Base-by-base conservation (phyloP, 2,113 vertebrate genomes). In the Amphiprion percula region DNA sequence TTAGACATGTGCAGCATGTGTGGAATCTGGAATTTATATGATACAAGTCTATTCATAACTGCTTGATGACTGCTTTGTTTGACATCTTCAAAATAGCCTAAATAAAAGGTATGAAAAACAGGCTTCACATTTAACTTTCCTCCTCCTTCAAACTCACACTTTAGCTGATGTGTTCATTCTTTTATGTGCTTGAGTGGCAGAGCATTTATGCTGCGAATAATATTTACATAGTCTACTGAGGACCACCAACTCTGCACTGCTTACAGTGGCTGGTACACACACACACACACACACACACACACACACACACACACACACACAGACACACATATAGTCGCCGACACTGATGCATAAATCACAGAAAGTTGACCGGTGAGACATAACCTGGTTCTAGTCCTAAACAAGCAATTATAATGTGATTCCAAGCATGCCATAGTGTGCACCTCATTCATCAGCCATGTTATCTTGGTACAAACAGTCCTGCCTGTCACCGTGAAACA, bases 211-310 rank as follows among this genome's bases (percentile, higher is more conserved):
- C 79, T 77, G 61, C 1, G 11, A 68, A 85, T 87, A 91, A 91
- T 91, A 90, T 92, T 92, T 93, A 92, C 83, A 82, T 53, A 90
- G 71, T 30, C 63, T 79, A 85, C 68, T 50, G 74, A 68, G 82
- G 92, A 91, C 92, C 85, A 88, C 87, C 90, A 74, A 83, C 70
- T 55, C 67, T 77, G 90, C 50, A 19, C n/a, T 84, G 88, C 78
- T 86, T 85, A 87, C 44, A 61, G 74, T 54, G 78, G 62, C n/a
- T 56, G 66, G 58, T 56, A 24, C 55, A 66, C 74, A 17, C 77
- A 77, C 71, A 56, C 67, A 37, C 75, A 62, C 83, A 81, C 67
- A 71, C 33, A 0, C 17, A 71, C 26, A 71, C 33, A 0, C 17
- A 71, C 26, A 24, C 55, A 66, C 74, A 17, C 77, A 77, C 71